These are phyloP conservation scores for Clarias laeviceps DNA, from an alignment of 2,797 vertebrate genomes.

Conservation along the genomic window DNA sequence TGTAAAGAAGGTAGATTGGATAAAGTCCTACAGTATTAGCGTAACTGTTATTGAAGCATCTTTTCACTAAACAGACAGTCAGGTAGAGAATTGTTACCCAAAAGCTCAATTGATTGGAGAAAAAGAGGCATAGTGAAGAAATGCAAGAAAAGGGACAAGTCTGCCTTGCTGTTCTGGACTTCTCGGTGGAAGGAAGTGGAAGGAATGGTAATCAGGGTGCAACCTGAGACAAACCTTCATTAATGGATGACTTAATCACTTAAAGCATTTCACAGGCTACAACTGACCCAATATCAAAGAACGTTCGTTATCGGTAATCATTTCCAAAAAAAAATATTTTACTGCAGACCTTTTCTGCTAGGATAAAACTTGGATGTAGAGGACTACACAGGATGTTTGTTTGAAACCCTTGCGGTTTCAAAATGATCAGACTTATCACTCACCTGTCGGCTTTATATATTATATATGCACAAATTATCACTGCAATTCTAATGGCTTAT, in stretches of 20 bases:
- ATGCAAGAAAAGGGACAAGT: neutral
- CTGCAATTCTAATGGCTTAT: no score
- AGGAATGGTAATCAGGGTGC: slow-evolving; percentile 7
- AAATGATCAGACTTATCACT: neutral
- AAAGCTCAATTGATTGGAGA: neutral
- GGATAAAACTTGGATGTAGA: neutral
- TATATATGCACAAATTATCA: neutral
- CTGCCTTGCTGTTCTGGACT: neutral
- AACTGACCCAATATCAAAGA: neutral
- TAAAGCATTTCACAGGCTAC: slow-evolving; percentile 1
- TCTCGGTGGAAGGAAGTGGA: slow-evolving; percentile 8
- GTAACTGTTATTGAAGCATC: neutral
- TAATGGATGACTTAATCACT: slow-evolving; percentile 16
- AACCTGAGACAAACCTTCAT: slow-evolving; percentile 11
- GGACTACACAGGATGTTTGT: no score
- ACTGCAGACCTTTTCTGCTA: neutral
- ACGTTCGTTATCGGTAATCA: neutral
- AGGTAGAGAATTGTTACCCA: slow-evolving; percentile 7
- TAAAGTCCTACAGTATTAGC: neutral
- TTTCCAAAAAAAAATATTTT: neutral
- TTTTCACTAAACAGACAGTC: neutral
- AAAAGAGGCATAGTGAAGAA: neutral
- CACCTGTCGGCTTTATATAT: no score
- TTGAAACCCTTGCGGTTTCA: neutral
- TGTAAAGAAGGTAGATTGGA: neutral